phyloP scores from a whole-genome alignment of 2,888 invertebrate species.

The Dinocampus coccinellae region DNA sequence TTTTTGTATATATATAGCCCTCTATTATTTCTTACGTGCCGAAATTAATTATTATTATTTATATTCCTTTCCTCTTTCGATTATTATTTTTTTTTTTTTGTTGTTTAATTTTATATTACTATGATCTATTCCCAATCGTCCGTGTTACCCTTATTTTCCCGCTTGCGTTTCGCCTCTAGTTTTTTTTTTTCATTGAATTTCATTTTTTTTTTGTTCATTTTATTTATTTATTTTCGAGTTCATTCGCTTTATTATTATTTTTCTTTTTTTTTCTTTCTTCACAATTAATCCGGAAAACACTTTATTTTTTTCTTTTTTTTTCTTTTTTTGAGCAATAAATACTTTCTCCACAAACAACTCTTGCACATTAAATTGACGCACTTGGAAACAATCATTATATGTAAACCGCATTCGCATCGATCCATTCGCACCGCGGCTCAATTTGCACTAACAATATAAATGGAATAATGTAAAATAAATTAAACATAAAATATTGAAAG shows the following conservation, averaged over 20 bases:
- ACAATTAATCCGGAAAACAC: constrained; percentile 45
- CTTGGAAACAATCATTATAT: constrained; percentile 54
- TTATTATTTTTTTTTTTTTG: constrained; percentile 23
- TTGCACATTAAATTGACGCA: constrained; percentile 69
- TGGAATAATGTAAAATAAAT: constrained; percentile 1
- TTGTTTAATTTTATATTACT: not conserved
- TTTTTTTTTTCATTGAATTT: constrained; percentile 19
- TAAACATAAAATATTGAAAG: not conserved
- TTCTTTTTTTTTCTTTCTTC: not conserved
- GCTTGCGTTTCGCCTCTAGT: constrained; percentile 41
- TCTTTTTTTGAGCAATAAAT: constrained; percentile 67
- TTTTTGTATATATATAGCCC: constrained; percentile 7
- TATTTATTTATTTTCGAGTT: constrained; percentile 18
- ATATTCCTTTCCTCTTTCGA: constrained; percentile 24
- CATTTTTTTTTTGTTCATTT: constrained; percentile 14
- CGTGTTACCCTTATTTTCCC: constrained; percentile 38
- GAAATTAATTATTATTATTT: constrained; percentile 18
- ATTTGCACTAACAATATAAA: constrained; percentile 30
- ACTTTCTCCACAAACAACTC: constrained; percentile 67
- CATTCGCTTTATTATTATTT: constrained; percentile 37
- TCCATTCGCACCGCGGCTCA: constrained; percentile 50
- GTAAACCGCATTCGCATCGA: constrained; percentile 43
- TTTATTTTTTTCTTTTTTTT: constrained; percentile 45
- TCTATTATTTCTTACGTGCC: constrained; percentile 30
- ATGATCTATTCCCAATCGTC: constrained; percentile 7